phyloP scores from a whole-genome alignment of 2,888 invertebrate species.

The Scelioninae gen. 2 region DNA sequence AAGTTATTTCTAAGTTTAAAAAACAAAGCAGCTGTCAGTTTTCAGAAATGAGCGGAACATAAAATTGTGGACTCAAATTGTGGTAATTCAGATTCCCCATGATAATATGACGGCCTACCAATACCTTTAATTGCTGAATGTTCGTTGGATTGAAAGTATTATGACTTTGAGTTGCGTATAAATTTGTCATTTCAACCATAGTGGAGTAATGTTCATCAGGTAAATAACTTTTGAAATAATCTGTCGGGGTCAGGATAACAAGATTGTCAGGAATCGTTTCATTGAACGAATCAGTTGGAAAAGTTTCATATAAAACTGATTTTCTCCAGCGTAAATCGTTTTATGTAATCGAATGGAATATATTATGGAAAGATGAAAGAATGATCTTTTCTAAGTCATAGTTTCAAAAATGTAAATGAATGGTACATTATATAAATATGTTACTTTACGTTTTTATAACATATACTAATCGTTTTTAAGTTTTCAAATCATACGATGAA shows the following conservation, averaged over 20 bases:
- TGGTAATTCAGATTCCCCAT: conserved; percentile 29
- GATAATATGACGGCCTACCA: conserved; percentile 21
- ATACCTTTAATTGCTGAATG: conserved; percentile 21
- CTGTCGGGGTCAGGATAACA: neutral
- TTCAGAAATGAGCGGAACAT: conserved; percentile 9
- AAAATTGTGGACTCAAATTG: conserved; percentile 23
- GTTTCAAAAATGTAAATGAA: too few species aligned
- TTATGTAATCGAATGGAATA: conserved; percentile 1
- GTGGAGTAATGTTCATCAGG: conserved; percentile 7
- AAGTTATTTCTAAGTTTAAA: conserved; percentile 18
- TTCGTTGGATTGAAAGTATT: conserved; percentile 21
- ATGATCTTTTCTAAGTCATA: conserved; percentile 5
- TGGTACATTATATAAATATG: too few species aligned
- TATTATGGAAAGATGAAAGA: conserved; percentile 10
- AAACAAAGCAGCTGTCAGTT: conserved; percentile 11
- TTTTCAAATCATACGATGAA: too few species aligned
- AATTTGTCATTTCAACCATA: conserved; percentile 36
- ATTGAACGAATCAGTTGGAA: conserved; percentile 14
- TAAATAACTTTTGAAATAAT: conserved; percentile 23
- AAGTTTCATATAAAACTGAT: conserved; percentile 19
- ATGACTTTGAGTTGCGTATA: conserved; percentile 20
- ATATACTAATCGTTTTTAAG: too few species aligned
- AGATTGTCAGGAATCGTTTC: conserved; percentile 4
- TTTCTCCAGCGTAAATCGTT: conserved; percentile 27
- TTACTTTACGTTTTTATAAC: too few species aligned